Conservation (phyloP, 2,113 vertebrate species). For the Silurus meridionalis region DNA sequence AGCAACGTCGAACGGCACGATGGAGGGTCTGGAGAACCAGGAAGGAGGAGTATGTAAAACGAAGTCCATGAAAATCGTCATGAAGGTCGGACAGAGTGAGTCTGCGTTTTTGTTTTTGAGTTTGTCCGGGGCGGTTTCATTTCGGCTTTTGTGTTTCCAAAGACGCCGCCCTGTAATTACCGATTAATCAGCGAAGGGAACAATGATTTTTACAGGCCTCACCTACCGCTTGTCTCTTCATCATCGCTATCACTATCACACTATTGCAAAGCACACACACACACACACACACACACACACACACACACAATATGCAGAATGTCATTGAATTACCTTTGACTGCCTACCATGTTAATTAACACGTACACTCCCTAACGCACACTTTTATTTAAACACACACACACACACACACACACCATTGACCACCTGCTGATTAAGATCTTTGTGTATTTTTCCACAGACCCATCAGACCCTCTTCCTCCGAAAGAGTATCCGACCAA, state of each 20-base stretch:
- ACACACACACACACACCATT: constrained; percentile 10
- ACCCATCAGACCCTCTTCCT: constrained; percentile 82
- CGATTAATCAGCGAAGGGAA: not conserved
- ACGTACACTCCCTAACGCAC: not conserved
- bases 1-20: constrained; percentile 98
- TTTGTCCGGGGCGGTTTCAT: not conserved
- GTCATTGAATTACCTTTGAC: constrained; percentile 54
- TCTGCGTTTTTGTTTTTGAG: not conserved
- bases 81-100: constrained; percentile 99
- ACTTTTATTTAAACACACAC: constrained; percentile 35
- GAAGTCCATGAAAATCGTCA: constrained; percentile 99
- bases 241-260: not conserved
- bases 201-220: constrained; percentile 42
- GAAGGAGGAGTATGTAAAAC: constrained; percentile 97
- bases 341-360: constrained; percentile 1
- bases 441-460: constrained; percentile 62
- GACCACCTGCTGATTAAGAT: not conserved
- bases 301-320: constrained; percentile 38
- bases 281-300: not conserved
- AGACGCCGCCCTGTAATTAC: constrained; percentile 52
- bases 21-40: constrained; percentile 98
- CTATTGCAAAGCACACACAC: not conserved
- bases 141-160: not conserved
- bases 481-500: constrained; percentile 83
- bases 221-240: not conserved